Percentiles rank a stretch among this genome's conserved stretches.
Conservation (phyloP, 2,113 vertebrate species). For the Tetrax tetrax region DNA sequence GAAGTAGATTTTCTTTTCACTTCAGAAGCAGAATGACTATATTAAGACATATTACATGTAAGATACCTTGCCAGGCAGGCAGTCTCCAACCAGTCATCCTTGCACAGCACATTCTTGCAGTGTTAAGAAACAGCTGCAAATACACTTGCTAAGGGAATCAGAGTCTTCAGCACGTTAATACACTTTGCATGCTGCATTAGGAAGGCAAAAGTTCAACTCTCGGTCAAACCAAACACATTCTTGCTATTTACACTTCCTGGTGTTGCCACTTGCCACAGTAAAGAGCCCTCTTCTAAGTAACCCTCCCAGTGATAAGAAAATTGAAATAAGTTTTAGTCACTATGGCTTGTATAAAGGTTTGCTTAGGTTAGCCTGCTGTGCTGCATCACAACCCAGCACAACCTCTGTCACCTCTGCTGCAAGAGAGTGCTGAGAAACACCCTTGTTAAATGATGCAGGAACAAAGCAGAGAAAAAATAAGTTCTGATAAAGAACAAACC, state of each 20-base stretch:
- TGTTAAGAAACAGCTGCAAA: not conserved
- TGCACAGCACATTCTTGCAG: not conserved
- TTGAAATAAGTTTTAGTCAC: constrained; percentile 54
- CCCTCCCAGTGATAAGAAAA: constrained; percentile 50
- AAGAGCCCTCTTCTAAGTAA: not conserved
- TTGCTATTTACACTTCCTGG: constrained; percentile 9
- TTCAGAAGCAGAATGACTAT: not conserved
- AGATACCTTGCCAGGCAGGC: not conserved
- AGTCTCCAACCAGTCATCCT: not conserved
- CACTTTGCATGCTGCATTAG: not conserved
- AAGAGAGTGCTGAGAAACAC: not conserved
- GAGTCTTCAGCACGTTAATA: not conserved
- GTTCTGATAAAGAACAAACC: not conserved
- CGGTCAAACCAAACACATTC: constrained; percentile 24
- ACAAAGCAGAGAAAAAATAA: not conserved
- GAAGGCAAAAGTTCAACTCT: constrained; percentile 56
- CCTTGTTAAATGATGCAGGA: not conserved
- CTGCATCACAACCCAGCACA: not conserved
- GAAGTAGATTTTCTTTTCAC: constrained; percentile 4
- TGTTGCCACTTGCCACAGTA: not conserved
- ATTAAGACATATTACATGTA: not conserved
- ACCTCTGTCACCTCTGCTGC: not conserved
- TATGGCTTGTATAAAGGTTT: not conserved
- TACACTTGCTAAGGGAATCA: not conserved
- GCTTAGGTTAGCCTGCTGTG: constrained; percentile 29